Percentiles rank a stretch among this genome's conserved stretches.
Conservation (phyloP, 2,113 vertebrate species). For the Todiramphus saurophagus region DNA sequence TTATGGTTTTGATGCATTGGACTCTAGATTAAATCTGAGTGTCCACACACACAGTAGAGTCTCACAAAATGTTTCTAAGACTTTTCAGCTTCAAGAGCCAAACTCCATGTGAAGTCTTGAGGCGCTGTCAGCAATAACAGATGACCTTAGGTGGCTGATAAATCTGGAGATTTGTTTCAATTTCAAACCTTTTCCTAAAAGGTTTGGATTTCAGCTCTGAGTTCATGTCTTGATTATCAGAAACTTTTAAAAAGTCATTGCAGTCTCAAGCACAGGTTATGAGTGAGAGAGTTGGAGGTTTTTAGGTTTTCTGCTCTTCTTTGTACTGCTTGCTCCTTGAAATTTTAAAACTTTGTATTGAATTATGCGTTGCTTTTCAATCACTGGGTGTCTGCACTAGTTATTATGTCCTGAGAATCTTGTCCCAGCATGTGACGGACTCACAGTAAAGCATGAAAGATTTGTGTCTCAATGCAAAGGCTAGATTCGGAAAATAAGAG, state of each 20-base stretch:
- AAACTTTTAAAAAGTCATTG: background rate
- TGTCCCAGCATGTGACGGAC: background rate
- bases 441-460: background rate
- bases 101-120: background rate
- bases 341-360: slow-evolving; percentile 4
- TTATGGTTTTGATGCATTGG: background rate
- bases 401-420: background rate
- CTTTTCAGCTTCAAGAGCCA: background rate
- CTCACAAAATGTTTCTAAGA: background rate
- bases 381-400: background rate
- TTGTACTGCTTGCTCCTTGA: slow-evolving; percentile 8
- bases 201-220: background rate
- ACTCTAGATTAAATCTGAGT: background rate
- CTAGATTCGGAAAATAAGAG: background rate
- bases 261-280: background rate
- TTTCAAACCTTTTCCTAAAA: background rate
- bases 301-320: background rate
- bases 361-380: slow-evolving; percentile 33
- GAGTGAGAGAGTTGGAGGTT: background rate
- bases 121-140: background rate
- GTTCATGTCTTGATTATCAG: background rate
- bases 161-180: background rate
- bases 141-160: background rate
- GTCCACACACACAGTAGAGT: background rate
- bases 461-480: background rate